Conservation (phyloP, 2,113 vertebrate species). For the Cairina moschata region DNA sequence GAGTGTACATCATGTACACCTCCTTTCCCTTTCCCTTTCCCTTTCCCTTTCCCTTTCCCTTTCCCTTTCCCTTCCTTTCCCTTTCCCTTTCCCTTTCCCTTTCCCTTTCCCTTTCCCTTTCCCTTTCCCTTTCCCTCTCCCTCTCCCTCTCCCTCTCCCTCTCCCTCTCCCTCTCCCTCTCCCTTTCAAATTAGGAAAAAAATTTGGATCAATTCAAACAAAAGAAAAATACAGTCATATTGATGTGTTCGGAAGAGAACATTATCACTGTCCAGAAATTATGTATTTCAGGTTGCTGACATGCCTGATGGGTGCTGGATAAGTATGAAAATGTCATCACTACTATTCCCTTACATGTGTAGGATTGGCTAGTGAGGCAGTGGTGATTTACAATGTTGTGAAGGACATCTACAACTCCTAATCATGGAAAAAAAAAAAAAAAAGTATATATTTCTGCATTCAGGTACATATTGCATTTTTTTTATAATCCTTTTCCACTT, state of each 20-base stretch:
- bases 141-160: too few relatives aligned
- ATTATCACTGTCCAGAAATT: neutral
- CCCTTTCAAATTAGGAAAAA: neutral
- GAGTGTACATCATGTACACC: too few relatives aligned
- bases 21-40: neutral
- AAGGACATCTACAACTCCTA: slow-evolving; percentile 40
- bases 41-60: too few relatives aligned
- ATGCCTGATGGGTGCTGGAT: neutral
- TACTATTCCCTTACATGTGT: neutral
- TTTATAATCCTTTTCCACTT: neutral
- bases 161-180: neutral
- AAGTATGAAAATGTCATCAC: neutral
- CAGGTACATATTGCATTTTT: slow-evolving; percentile 41
- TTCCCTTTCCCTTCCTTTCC: too few relatives aligned
- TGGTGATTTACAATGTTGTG: slow-evolving; percentile 15
- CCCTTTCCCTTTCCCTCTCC: too few relatives aligned
- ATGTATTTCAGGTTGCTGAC: neutral
- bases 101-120: neutral
- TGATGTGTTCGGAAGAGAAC: neutral
- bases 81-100: neutral
- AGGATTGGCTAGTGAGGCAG: neutral
- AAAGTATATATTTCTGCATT: neutral
- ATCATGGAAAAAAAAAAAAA: neutral
- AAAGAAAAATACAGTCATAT: neutral
- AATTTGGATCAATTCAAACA: neutral